phyloP scores from a whole-genome alignment of 2,888 invertebrate genomes.

The Pammene fasciana region DNA sequence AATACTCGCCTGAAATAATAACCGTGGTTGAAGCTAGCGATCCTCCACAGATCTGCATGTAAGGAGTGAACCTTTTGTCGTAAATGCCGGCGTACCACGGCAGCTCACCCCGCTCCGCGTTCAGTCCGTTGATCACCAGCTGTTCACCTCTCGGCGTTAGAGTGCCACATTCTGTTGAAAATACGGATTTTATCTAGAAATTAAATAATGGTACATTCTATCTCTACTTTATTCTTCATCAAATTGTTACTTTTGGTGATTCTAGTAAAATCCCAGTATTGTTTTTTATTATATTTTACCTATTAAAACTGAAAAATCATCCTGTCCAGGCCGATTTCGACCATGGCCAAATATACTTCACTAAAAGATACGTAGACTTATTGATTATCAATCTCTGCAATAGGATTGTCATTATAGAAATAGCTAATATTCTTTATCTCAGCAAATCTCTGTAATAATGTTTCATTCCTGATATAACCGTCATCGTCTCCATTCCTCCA shows the following conservation, averaged over 20 bases:
- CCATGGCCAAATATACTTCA: too few species aligned
- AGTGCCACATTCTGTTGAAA: constrained; percentile 51
- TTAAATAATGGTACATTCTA: too few species aligned
- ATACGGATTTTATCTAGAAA: too few species aligned
- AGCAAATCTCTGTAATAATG: constrained; percentile 2
- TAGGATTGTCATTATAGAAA: constrained; percentile 9
- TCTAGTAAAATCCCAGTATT: too few species aligned
- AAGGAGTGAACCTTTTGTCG: constrained; percentile 55
- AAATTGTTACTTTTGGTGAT: too few species aligned
- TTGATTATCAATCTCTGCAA: neutral
- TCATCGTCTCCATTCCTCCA: constrained; percentile 52
- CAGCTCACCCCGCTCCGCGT: constrained; percentile 52
- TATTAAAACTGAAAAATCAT: too few species aligned
- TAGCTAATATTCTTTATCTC: constrained; percentile 7
- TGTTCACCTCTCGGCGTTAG: constrained; percentile 46
- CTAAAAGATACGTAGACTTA: too few species aligned
- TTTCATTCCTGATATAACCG: neutral
- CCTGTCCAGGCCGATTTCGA: too few species aligned
- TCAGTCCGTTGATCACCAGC: constrained; percentile 60
- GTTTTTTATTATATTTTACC: too few species aligned
- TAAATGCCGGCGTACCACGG: constrained; percentile 82
- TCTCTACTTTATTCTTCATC: too few species aligned
- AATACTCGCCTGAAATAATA: constrained; percentile 49
- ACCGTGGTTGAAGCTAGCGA: constrained; percentile 61
- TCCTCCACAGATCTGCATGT: constrained; percentile 76